Evolutionary conservation across 2,888 invertebrate genomes (phyloP), one percentile per base, ranked within the genome.

Genomic region (Drepanosiphum platanoidis): DNA sequence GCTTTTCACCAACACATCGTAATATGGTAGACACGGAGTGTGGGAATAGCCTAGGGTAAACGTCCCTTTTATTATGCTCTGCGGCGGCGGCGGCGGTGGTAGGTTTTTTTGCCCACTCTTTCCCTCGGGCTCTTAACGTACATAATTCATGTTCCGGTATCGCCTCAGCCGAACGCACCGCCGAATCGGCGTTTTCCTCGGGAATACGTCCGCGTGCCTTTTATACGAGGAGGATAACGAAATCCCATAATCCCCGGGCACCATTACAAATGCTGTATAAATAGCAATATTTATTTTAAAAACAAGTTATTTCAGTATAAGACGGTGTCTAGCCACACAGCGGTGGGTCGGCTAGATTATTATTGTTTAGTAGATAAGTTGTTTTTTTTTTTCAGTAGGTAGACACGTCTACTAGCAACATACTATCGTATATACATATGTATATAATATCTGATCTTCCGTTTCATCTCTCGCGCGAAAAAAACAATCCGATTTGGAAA

Each of bases 111-210:
- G 52, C 36, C 30, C 58, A 71, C 70, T 81, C 83, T 83, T 83
- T 68, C 39, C 77, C 77, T n/a, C 84, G 70, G 68, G 84, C 68
- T 84, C 77, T 84, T 77, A 75, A 84, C 84, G 84, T 84, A 84
- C 77, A 84, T 84, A 77, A 84, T 84, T 84, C 84, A 84, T 77
- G 84, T 84, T 75, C 68, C 77, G 58, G 84, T 84, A 84, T 77
- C 84, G 77, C 84, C 39, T 83, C 66, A 52, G 52, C 66, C 83
- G 52, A 83, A 83, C 66, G 64, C 83, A 75, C 46, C 74, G 83
- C 83, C 83, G 83, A 83, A 68, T 83, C 46, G 83, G 83, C 83
- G 36, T 83, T 83, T 83, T 74, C 75, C 75, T 75, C 83, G 30
- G 42, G 22, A 81, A 70, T 70, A 30, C 36, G 70, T 46, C 66